Percentiles rank a stretch among this genome's conserved stretches.
phyloP scores from a whole-genome alignment of 2,113 vertebrate genomes.

The Poeciliopsis turrubarensis region DNA sequence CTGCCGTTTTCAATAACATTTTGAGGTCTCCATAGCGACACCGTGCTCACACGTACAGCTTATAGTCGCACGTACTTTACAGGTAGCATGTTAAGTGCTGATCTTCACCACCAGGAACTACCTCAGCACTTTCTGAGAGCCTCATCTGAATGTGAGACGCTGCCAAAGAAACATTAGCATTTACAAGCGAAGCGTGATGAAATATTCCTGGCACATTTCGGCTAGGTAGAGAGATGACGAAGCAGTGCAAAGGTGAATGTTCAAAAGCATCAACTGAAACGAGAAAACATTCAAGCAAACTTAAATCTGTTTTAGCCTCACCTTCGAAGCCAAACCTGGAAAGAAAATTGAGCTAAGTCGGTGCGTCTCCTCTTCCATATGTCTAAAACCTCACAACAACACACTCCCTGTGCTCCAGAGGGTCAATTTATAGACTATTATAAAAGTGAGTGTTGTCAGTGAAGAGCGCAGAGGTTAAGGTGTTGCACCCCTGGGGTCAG shows the following conservation, averaged over 20 bases:
- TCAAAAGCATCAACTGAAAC: neutral
- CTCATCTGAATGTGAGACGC: constrained; percentile 20
- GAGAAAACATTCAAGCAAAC: neutral
- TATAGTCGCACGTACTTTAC: constrained; percentile 51
- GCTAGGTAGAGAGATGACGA: constrained; percentile 28
- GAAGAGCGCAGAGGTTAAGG: constrained; percentile 35
- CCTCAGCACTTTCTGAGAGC: neutral
- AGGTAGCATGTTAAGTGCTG: constrained; percentile 53
- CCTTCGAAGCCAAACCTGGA: neutral
- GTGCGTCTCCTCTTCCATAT: constrained; percentile 8
- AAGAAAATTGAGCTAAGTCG: neutral
- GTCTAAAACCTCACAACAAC: neutral
- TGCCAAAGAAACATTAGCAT: constrained; percentile 43
- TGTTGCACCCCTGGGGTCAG: constrained; percentile 30
- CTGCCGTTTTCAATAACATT: constrained; percentile 40
- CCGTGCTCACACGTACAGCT: constrained; percentile 21
- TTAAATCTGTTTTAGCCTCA: neutral
- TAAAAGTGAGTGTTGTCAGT: constrained; percentile 30
- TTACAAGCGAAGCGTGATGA: constrained; percentile 21
- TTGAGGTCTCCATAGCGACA: constrained; percentile 43
- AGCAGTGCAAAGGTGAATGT: neutral
- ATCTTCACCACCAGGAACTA: neutral
- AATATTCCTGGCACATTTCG: no score
- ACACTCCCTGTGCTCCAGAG: constrained; percentile 2
- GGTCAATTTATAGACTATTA: no score